A percentile compares a stretch with the other conserved stretches of the same genome.
These are phyloP conservation scores for Paralinhomoeus sp. DNA, from an alignment of 2,888 invertebrate genomes.

Conservation along the genomic window DNA sequence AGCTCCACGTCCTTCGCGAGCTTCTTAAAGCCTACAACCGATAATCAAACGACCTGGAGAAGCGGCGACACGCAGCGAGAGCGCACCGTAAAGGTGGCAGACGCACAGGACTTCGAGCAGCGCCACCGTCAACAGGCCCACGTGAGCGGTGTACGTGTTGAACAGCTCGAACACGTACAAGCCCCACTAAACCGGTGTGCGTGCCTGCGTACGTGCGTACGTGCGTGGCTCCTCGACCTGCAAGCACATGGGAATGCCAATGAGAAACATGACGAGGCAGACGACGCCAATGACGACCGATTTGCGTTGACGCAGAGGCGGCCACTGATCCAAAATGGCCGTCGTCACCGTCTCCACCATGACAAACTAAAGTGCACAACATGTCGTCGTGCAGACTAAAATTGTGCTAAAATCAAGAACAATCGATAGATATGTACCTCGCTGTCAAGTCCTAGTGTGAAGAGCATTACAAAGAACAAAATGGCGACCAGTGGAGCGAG, in stretches of 20 bases:
- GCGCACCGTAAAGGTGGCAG: neutral
- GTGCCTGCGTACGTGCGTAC: too few relatives aligned
- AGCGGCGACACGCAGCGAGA: too few relatives aligned
- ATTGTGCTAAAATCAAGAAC: neutral
- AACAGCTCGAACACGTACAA: neutral
- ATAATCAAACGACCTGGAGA: too few relatives aligned
- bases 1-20: too few relatives aligned
- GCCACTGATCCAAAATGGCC: slow-evolving; percentile 2
- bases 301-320: neutral
- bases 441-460: slow-evolving; percentile 1
- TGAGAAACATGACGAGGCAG: neutral
- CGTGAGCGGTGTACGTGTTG: neutral
- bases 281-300: neutral
- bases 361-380: neutral
- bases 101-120: neutral
- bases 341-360: slow-evolving; percentile 4
- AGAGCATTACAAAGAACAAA: slow-evolving; percentile 2
- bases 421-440: neutral
- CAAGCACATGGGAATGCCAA: neutral
- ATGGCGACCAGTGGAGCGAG: neutral
- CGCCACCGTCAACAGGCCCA: neutral
- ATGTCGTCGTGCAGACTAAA: neutral
- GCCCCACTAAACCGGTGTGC: neutral
- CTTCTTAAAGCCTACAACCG: too few relatives aligned
- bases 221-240: neutral